Percentiles rank a stretch among this genome's conserved stretches.
These are phyloP conservation scores for Hippocampus kuda DNA, from an alignment of 2,797 vertebrate species.

Conservation along the genomic window DNA sequence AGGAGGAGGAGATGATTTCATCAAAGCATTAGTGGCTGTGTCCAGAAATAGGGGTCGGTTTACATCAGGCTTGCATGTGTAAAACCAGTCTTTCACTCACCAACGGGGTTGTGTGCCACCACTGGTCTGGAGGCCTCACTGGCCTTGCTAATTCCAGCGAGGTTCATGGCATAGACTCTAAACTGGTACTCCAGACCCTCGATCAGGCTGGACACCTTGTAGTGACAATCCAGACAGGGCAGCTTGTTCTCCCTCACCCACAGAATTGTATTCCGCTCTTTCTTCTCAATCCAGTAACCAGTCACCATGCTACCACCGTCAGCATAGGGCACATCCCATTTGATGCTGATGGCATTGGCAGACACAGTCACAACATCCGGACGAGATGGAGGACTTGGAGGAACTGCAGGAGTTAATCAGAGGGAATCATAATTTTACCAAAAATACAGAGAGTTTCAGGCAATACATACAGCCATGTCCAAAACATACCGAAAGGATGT, in stretches of 20 bases:
- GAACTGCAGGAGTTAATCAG: conserved; percentile 63
- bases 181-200: conserved; percentile 98
- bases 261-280: conserved; percentile 96
- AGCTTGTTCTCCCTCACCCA: conserved; percentile 98
- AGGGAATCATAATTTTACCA: neutral
- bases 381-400: conserved; percentile 89
- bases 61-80: neutral
- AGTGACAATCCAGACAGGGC: conserved; percentile 85
- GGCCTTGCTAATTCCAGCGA: conserved; percentile 93
- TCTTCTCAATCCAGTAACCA: conserved; percentile 99
- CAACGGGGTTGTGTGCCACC: conserved; percentile 93
- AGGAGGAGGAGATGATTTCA: neutral
- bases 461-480: too few relatives aligned
- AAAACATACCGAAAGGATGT: conserved; percentile 89
- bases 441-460: neutral
- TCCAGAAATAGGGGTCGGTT: too few relatives aligned
- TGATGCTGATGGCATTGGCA: conserved; percentile 82
- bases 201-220: conserved; percentile 84
- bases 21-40: too few relatives aligned
- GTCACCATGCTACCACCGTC: conserved; percentile 92
- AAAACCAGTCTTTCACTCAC: conserved; percentile 60
- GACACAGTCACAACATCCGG: conserved; percentile 86
- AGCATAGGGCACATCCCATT: conserved; percentile 93
- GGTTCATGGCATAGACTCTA: conserved; percentile 92
- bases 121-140: conserved; percentile 93